phyloP scores from a whole-genome alignment of 1,140 invertebrate species.

The Drosophila asahinai region DNA sequence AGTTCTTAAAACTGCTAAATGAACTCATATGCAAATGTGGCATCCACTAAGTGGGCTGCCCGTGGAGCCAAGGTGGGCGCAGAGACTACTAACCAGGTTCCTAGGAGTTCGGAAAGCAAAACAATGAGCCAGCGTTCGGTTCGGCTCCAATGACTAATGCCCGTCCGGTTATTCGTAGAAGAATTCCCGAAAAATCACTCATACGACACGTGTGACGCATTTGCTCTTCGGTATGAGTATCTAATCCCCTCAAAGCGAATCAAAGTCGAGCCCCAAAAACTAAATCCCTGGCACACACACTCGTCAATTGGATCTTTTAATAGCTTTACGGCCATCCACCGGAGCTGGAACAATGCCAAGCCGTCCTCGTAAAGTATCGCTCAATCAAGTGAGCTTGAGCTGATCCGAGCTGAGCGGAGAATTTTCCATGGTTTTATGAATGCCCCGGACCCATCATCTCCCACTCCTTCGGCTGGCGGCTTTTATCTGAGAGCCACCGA shows the following conservation, averaged over 20 bases:
- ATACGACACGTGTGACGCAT: slow-evolving; percentile 60
- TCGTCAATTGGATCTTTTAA: slow-evolving; percentile 52
- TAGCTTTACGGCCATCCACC: slow-evolving; percentile 30
- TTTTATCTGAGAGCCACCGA: slow-evolving; percentile 69
- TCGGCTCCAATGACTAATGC: slow-evolving; percentile 34
- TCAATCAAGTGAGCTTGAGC: slow-evolving; percentile 60
- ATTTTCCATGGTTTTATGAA: slow-evolving; percentile 34
- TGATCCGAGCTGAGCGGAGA: slow-evolving; percentile 17
- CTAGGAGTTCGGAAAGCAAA: background rate
- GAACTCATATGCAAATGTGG: slow-evolving; percentile 81
- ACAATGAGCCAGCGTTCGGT: background rate
- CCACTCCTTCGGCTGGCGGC: slow-evolving; percentile 44
- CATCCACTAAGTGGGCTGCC: slow-evolving; percentile 70
- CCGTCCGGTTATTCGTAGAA: slow-evolving; percentile 21
- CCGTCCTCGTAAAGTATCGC: slow-evolving; percentile 73
- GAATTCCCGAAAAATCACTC: slow-evolving; percentile 52
- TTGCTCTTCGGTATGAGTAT: background rate
- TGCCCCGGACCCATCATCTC: slow-evolving; percentile 13
- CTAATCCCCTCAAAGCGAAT: slow-evolving; percentile 65
- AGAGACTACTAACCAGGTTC: slow-evolving; percentile 7
- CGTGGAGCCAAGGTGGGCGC: slow-evolving; percentile 44
- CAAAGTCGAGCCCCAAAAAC: slow-evolving; percentile 37
- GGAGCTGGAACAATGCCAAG: slow-evolving; percentile 39
- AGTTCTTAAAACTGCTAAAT: slow-evolving; percentile 79
- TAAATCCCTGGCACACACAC: slow-evolving; percentile 43